phyloP scores from a whole-genome alignment of 2,113 vertebrate species.

The Xiphophorus maculatus region DNA sequence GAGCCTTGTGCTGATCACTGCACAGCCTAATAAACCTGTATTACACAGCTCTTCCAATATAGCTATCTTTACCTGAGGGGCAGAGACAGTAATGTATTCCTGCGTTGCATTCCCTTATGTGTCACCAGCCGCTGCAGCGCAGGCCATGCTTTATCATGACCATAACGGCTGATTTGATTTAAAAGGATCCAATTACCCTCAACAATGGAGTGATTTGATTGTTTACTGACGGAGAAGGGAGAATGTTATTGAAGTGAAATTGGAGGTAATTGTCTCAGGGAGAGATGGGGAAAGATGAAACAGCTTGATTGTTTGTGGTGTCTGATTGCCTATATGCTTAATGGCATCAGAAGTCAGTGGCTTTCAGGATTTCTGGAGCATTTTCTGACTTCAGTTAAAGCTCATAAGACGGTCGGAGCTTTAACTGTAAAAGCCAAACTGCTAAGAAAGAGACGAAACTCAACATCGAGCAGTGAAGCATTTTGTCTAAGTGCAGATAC shows the following conservation, averaged over 20 bases:
- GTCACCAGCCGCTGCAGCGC: conserved; percentile 43
- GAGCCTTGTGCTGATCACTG: conserved; percentile 55
- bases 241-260: conserved; percentile 72
- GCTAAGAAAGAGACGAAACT: neutral
- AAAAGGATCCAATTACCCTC: conserved; percentile 77
- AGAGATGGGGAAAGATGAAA: conserved; percentile 66
- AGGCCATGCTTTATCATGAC: conserved; percentile 66
- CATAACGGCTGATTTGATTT: conserved; percentile 78
- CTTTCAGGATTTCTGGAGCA: neutral
- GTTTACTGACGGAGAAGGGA: conserved; percentile 74
- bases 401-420: too few species aligned
- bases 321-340: conserved; percentile 24
- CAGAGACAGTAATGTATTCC: conserved; percentile 65
- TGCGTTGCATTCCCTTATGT: conserved; percentile 64
- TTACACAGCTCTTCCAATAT: conserved; percentile 62
- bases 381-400: conserved; percentile 9
- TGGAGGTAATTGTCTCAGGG: conserved; percentile 75
- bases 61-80: conserved; percentile 63
- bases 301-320: conserved; percentile 53
- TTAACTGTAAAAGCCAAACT: neutral
- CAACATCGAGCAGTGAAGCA: neutral
- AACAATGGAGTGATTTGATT: conserved; percentile 76
- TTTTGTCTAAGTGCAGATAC: neutral
- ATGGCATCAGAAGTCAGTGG: conserved; percentile 24
- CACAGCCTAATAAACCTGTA: conserved; percentile 72